These are phyloP conservation scores for Eupithecia tripunctaria DNA, from an alignment of 2,888 invertebrate genomes.

Conservation along the genomic window DNA sequence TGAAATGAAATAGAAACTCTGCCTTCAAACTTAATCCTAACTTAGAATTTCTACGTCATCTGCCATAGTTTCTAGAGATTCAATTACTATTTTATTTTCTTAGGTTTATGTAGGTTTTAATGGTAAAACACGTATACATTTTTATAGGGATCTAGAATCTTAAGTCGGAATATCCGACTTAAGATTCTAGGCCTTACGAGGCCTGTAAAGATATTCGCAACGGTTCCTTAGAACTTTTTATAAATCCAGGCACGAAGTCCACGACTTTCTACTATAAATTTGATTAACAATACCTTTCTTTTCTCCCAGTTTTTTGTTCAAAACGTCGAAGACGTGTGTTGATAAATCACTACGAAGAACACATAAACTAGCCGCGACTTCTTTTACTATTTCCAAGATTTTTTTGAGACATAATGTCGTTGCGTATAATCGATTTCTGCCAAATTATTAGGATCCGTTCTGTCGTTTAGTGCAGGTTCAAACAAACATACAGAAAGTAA, in stretches of 20 bases:
- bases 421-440: not conserved
- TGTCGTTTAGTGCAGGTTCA: not conserved
- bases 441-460: not conserved
- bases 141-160: no score
- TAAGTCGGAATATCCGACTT: conserved; percentile 10
- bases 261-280: not conserved
- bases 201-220: not conserved
- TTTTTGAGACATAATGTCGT: not conserved
- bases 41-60: not conserved
- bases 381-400: not conserved
- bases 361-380: not conserved
- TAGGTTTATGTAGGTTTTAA: conserved; percentile 9
- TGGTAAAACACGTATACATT: conserved; percentile 6
- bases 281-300: conserved; percentile 7
- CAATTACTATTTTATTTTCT: conserved; percentile 6
- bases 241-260: conserved; percentile 1
- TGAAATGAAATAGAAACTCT: not conserved
- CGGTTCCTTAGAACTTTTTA: not conserved
- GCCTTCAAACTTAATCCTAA: not conserved
- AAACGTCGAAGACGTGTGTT: not conserved
- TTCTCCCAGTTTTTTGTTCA: not conserved
- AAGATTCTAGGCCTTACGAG: conserved; percentile 10
- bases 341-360: not conserved
- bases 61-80: conserved; percentile 2
- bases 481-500: not conserved